Percentiles rank a stretch among this genome's conserved stretches.
Evolutionary conservation across 2,888 invertebrate genomes (phyloP).

Genomic region (Hypolimnas misippus): DNA sequence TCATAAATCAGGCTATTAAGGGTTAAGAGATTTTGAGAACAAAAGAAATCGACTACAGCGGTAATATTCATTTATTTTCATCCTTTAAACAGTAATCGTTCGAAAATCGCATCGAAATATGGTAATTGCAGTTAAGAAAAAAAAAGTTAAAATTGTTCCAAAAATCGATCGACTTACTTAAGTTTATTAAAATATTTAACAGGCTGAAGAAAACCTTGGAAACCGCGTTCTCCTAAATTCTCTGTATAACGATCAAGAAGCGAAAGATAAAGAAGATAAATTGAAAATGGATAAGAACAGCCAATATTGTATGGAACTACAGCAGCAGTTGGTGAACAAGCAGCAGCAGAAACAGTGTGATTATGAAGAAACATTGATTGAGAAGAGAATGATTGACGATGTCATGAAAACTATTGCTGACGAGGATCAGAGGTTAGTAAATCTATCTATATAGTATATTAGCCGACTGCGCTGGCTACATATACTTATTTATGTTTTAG

Average conservation of each 20-base stretch:
- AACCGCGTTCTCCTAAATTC: constrained; percentile 64
- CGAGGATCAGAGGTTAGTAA: constrained; percentile 82
- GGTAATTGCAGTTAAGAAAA: too few relatives aligned
- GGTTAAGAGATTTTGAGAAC: too few relatives aligned
- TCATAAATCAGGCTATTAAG: too few relatives aligned
- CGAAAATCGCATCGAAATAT: too few relatives aligned
- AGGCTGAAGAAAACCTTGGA: constrained; percentile 67
- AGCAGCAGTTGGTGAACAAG: constrained; percentile 83
- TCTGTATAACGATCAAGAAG: constrained; percentile 67
- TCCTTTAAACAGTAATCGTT: too few relatives aligned
- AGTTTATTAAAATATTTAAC: too few relatives aligned
- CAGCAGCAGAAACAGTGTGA: constrained; percentile 77
- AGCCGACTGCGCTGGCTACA: too few relatives aligned
- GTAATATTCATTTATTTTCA: too few relatives aligned
- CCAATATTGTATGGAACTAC: constrained; percentile 79
- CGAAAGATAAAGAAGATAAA: constrained; percentile 56
- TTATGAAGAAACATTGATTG: constrained; percentile 84
- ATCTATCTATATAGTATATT: too few relatives aligned
- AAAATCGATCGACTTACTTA: not conserved
- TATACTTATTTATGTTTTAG: too few relatives aligned
- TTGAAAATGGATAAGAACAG: constrained; percentile 54
- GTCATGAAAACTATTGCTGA: constrained; percentile 84
- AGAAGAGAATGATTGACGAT: constrained; percentile 86
- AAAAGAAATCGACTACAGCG: too few relatives aligned
- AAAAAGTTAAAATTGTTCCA: not conserved